Evolutionary conservation across 2,888 invertebrate species (phyloP).

Genomic region (Cheilosia vernalis): DNA sequence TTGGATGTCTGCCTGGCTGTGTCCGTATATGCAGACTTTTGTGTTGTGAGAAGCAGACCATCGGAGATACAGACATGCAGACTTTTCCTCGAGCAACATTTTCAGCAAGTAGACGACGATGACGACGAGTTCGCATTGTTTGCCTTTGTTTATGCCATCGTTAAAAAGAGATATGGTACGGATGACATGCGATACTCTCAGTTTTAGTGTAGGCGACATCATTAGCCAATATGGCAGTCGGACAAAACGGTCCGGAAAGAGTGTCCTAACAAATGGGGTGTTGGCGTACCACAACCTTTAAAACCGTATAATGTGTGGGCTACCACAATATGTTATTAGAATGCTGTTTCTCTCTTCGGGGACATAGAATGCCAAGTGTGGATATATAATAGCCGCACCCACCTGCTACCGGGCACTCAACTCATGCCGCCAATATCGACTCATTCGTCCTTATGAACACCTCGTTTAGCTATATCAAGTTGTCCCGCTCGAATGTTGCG

Average conservation of each 20-base stretch:
- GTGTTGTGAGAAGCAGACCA: slow-evolving; percentile 5
- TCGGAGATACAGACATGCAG: slow-evolving; percentile 33
- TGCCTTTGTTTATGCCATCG: slow-evolving; percentile 49
- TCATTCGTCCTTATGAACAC: slow-evolving; percentile 67
- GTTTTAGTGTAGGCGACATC: slow-evolving; percentile 50
- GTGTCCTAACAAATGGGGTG: slow-evolving; percentile 68
- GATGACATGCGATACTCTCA: slow-evolving; percentile 41
- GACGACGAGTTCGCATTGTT: slow-evolving; percentile 17
- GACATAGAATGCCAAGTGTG: slow-evolving; percentile 54
- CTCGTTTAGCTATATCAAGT: slow-evolving; percentile 66
- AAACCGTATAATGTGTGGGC: slow-evolving; percentile 68
- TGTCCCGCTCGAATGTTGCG: slow-evolving; percentile 72
- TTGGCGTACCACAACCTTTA: slow-evolving; percentile 65
- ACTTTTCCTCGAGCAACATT: slow-evolving; percentile 32
- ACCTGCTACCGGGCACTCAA: slow-evolving; percentile 35
- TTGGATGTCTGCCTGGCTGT: background rate
- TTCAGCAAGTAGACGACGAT: background rate
- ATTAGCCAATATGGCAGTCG: slow-evolving; percentile 67
- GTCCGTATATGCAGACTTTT: slow-evolving; percentile 13
- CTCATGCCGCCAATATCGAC: slow-evolving; percentile 30
- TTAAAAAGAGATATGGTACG: slow-evolving; percentile 58
- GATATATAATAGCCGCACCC: background rate
- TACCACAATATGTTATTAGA: slow-evolving; percentile 72
- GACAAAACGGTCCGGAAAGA: slow-evolving; percentile 61
- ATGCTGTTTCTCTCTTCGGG: slow-evolving; percentile 39